Base-by-base conservation (phyloP, 1,140 invertebrate genomes). In the Bombus vancouverensis region DNA sequence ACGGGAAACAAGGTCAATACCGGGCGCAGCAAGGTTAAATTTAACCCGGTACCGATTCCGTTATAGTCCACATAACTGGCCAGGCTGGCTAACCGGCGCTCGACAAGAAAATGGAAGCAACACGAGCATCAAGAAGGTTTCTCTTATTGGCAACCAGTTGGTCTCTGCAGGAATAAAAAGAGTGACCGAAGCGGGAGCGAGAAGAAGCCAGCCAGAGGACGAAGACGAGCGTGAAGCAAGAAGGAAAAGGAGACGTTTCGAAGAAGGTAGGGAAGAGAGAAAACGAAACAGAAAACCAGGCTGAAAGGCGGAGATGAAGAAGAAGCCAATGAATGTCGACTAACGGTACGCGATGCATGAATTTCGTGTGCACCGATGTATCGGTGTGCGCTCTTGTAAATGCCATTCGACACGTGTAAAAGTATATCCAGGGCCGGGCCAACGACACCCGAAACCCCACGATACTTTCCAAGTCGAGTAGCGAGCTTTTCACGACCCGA, bases 241-340 rank as follows among this genome's bases (percentile, higher is more conserved):
- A 83, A 83, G 83, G 72, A 68, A 59, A n/a, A 44, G 34, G 59
- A 53, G 25, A 59, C 9, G 18, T 53, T 22, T 53, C 62, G 88
- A 91, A 91, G 91, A 85, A 88, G 89, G 90, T 5, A 44, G 13
- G 13, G 10, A n/a, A 34, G 65, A 80, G 32, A 68, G 71, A 53
- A 28, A 73, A 59, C 84, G 86, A 90, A 66, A 59, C 9, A 80
- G 44, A 87, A 84, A 91, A 85, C 87, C 85, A 70, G 74, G 85
- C 32, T 77, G 57, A 81, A 89, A 90, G 88, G 85, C 89, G 89
- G 90, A 92, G 93, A 93, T 93, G 88, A 91, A 92, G 92, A 91
- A 91, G 91, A 90, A 93, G 84, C 92, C 93, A 89, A 93, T 93
- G 92, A 93, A 93, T 92, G 93, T 93, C 93, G 92, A 91, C 89